Percentiles rank a stretch among this genome's conserved stretches.
Evolutionary conservation across 2,888 invertebrate genomes (phyloP).

Genomic region (Eupsilia transversa): DNA sequence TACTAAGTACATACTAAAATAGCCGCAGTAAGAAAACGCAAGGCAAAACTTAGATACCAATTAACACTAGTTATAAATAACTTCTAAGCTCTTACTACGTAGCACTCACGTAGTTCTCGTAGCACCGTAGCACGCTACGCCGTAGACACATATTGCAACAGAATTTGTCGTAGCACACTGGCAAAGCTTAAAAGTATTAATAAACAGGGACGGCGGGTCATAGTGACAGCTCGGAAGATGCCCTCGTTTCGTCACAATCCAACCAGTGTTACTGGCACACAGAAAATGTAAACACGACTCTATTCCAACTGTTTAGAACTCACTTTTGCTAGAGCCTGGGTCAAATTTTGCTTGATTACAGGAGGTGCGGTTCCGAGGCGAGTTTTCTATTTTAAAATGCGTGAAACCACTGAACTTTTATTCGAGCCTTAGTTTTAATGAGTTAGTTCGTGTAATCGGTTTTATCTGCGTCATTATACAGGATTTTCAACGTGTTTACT

Average conservation of each 20-base stretch:
- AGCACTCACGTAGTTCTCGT: constrained; percentile 63
- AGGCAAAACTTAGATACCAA: constrained; percentile 29
- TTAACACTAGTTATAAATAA: constrained; percentile 46
- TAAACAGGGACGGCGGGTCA: constrained; percentile 77
- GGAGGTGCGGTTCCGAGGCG: constrained; percentile 27
- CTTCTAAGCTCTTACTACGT: constrained; percentile 22
- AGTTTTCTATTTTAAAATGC: constrained; percentile 69
- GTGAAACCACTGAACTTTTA: constrained; percentile 69
- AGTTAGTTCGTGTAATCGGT: constrained; percentile 51
- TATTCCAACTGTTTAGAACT: constrained; percentile 40
- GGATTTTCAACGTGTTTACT: constrained; percentile 1
- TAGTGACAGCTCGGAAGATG: constrained; percentile 78
- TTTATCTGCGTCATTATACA: constrained; percentile 19
- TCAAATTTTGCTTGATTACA: constrained; percentile 60
- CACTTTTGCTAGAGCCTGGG: constrained; percentile 52
- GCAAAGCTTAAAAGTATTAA: constrained; percentile 76
- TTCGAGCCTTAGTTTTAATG: constrained; percentile 57
- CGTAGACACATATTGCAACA: constrained; percentile 70
- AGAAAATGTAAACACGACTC: constrained; percentile 34
- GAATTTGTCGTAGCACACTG: constrained; percentile 71
- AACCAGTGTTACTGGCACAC: constrained; percentile 64
- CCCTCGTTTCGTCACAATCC: constrained; percentile 75
- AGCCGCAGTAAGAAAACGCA: constrained; percentile 33
- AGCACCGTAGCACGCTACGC: constrained; percentile 68
- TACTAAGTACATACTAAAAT: constrained; percentile 20